phyloP scores from a whole-genome alignment of 1,140 invertebrate species.

The Scaptomyza pallida region DNA sequence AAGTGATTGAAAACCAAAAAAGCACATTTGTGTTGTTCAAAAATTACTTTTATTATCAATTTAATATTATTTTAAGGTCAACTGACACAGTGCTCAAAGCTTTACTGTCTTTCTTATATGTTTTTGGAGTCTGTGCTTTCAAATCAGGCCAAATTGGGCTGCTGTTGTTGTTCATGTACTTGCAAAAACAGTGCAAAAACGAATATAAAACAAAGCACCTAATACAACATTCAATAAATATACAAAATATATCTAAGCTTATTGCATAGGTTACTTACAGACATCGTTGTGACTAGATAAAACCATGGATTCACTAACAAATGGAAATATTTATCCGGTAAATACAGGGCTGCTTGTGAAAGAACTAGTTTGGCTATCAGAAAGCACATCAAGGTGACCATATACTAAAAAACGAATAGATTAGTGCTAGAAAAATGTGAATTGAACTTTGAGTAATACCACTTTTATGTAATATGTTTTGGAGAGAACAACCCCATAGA shows the following conservation, averaged over 20 bases:
- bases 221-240: neutral
- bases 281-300: neutral
- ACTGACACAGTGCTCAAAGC: slow-evolving; percentile 9
- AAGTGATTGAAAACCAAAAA: neutral
- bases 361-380: neutral
- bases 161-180: neutral
- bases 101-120: neutral
- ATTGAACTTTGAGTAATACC: neutral
- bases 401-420: neutral
- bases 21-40: slow-evolving; percentile 32
- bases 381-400: neutral
- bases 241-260: neutral
- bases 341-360: too few species aligned
- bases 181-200: neutral
- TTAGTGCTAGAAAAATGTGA: neutral
- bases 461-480: neutral
- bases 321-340: too few species aligned
- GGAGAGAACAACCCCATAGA: neutral
- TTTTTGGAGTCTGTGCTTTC: too few species aligned
- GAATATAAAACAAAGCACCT: neutral
- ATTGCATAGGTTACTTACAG: neutral
- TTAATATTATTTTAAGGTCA: neutral
- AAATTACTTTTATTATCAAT: neutral
- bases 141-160: neutral
- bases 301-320: neutral